Percentiles rank a stretch among this genome's conserved stretches.
These are phyloP conservation scores for Platysternon megacephalum DNA, from an alignment of 2,113 vertebrate genomes.

Conservation along the genomic window DNA sequence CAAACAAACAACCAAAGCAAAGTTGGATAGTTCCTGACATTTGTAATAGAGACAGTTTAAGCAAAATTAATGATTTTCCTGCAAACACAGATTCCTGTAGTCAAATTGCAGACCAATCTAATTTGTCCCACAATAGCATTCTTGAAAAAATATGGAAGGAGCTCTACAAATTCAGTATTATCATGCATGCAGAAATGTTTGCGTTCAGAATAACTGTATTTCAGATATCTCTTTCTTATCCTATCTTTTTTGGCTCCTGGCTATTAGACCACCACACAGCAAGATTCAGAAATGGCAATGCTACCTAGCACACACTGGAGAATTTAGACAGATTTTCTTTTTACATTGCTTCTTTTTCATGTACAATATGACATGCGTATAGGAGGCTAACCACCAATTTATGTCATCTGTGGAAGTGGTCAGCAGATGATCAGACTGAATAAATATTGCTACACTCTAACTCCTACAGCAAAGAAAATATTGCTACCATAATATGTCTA, in stretches of 20 bases:
- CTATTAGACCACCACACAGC: not conserved
- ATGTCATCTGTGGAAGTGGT: slow-evolving; percentile 8
- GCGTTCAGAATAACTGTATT: slow-evolving; percentile 13
- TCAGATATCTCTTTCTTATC: slow-evolving; percentile 15
- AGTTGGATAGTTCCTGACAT: not conserved
- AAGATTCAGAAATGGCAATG: not conserved
- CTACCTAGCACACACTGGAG: not conserved
- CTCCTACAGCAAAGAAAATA: slow-evolving; percentile 15
- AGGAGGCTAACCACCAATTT: slow-evolving; percentile 57
- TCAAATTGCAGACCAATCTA: slow-evolving; percentile 42
- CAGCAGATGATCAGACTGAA: slow-evolving; percentile 19
- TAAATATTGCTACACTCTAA: slow-evolving; percentile 58
- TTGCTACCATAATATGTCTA: not conserved
- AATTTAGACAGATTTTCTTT: slow-evolving; percentile 20
- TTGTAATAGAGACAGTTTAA: slow-evolving; percentile 46
- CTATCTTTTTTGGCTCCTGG: not conserved
- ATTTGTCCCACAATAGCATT: slow-evolving; percentile 45
- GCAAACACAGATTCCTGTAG: slow-evolving; percentile 18
- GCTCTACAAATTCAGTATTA: not conserved
- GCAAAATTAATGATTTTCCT: slow-evolving; percentile 50
- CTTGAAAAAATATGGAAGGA: slow-evolving; percentile 23
- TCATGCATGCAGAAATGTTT: not conserved
- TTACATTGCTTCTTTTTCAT: slow-evolving; percentile 55
- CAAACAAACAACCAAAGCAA: not conserved
- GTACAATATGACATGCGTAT: slow-evolving; percentile 9